A percentile compares a stretch with the other conserved stretches of the same genome.
Evolutionary conservation across 2,113 vertebrate species (phyloP).

Genomic region (Cepphus grylle): DNA sequence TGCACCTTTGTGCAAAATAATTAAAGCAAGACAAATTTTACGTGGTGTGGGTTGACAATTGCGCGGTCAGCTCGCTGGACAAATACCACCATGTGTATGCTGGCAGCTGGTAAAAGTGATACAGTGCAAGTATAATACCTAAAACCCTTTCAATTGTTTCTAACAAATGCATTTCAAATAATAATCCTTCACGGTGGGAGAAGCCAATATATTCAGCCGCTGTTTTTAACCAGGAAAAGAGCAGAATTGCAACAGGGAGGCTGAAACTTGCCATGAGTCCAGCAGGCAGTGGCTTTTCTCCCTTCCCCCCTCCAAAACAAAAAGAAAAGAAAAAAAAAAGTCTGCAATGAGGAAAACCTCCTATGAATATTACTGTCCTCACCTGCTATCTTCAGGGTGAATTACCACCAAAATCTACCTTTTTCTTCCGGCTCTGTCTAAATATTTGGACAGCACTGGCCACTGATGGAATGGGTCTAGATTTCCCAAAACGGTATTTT

Average conservation of each 20-base stretch:
- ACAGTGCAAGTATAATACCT: background rate
- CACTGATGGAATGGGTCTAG: background rate
- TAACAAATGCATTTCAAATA: background rate
- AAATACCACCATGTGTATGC: background rate
- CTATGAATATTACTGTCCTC: background rate
- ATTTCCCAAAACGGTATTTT: background rate
- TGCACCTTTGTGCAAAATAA: background rate
- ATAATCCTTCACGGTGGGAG: background rate
- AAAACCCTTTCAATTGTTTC: background rate
- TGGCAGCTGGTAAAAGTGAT: background rate
- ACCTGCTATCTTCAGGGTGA: fast-evolving
- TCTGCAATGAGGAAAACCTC: background rate
- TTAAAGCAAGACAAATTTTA: background rate
- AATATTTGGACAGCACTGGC: background rate
- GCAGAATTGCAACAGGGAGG: background rate
- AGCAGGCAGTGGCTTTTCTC: background rate
- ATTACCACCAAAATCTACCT: background rate
- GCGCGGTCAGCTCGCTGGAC: background rate
- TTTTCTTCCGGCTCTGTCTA: background rate
- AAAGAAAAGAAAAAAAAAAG: background rate
- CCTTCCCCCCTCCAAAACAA: background rate
- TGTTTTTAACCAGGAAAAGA: background rate
- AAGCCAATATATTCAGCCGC: background rate
- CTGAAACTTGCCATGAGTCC: background rate
- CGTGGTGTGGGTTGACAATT: background rate